Percentiles rank a stretch among this genome's conserved stretches.
Conservation (phyloP, 1,140 invertebrate species). For the Aphelinus certus region DNA sequence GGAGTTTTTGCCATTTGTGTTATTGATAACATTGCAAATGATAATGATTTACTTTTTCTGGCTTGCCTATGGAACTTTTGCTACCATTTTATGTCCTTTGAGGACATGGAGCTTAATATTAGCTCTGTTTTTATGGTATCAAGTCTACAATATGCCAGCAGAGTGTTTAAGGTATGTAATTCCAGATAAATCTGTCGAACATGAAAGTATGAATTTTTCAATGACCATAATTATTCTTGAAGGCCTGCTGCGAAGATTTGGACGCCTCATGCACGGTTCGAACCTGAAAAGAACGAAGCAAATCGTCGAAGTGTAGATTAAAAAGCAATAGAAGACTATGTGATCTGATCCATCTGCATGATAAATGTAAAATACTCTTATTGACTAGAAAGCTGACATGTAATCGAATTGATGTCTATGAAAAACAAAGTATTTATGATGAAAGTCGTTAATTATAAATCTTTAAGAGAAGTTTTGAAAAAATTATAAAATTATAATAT, state of each 20-base stretch:
- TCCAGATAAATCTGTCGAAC: too few species aligned
- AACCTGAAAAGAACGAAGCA: constrained; percentile 15
- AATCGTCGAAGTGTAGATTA: constrained; percentile 23
- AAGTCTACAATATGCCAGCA: constrained; percentile 65
- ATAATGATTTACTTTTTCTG: constrained; percentile 81
- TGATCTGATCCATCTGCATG: background rate
- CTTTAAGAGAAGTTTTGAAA: too few species aligned
- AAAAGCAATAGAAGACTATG: constrained; percentile 19
- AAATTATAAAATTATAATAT: too few species aligned
- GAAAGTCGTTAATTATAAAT: too few species aligned
- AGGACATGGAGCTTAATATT: constrained; percentile 82
- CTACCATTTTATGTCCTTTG: constrained; percentile 81
- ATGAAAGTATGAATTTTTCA: too few species aligned
- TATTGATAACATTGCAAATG: constrained; percentile 75
- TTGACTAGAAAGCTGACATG: too few species aligned
- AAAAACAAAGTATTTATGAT: too few species aligned
- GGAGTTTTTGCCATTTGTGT: constrained; percentile 67
- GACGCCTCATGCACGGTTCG: constrained; percentile 34
- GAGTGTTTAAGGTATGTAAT: constrained; percentile 64
- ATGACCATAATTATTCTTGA: constrained; percentile 3
- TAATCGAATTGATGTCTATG: too few species aligned
- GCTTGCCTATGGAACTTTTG: constrained; percentile 82
- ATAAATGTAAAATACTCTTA: constrained; percentile 5
- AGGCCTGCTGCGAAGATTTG: constrained; percentile 49
- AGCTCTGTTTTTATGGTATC: constrained; percentile 74